Base-by-base conservation (phyloP, 2,113 vertebrate species). In the Hyla sarda region DNA sequence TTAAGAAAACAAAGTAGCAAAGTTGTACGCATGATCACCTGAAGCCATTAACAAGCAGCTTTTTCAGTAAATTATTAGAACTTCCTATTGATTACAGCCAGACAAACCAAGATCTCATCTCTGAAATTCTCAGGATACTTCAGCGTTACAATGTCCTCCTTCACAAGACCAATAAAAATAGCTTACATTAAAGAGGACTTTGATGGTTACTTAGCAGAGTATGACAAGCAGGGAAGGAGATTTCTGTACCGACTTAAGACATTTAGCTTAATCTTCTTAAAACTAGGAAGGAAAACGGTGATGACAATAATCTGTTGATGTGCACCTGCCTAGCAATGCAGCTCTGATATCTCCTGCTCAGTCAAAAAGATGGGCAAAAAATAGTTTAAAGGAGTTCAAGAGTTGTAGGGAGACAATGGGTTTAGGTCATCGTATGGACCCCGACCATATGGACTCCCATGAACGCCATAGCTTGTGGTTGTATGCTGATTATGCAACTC, bases 1-100 rank as follows among this genome's bases (percentile, higher is more conserved):
- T 54, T 72, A 71, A 52, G 30, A 82, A 72, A 82, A 71, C 65
- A 82, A 62, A 72, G 81, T 32, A 82, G 12, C 48, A 54, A 30
- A 25, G 32, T 72, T 83, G 28, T 37, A 41, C 37, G 47, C 52
- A 45, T 73, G 17, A 74, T 60, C 82, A 83, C 69, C 82, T 74
- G 16, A 11, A 45, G 82, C 32, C 50, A 54, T 74, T 45, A 23
- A 58, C 48, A 6, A 23, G 32, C 34, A 9, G 69, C 69, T 58
- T 74, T 14, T 41, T 47, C n/a, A 17, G 82, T 28, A 25, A 50
- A 83, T 74, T 56, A 73, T 83, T 74, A 74, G 32, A 83, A 25
- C 9, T 73, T 28, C 3, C 62, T 82, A 82, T 69, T 82, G 65
- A 82, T 72, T 82, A 82, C 10, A 52, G 11, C 13, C 6, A 48